A percentile compares a stretch with the other conserved stretches of the same genome.
Conservation (phyloP, 2,797 vertebrate genomes). For the Scolopax bukidnonensis region DNA sequence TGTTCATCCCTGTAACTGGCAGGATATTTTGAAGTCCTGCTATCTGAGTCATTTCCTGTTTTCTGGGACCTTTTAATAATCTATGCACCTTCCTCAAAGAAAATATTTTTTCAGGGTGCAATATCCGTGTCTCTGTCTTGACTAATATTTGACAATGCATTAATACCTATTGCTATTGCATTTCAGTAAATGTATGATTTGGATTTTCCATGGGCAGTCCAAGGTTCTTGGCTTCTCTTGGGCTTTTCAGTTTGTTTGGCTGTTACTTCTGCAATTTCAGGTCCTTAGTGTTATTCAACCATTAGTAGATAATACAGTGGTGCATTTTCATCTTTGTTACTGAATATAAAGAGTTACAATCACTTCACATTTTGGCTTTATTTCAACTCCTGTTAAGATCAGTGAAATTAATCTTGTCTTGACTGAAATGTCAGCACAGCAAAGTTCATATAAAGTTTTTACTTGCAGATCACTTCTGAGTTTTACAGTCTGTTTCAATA, state of each 20-base stretch:
- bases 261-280: neutral
- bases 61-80: neutral
- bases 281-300: neutral
- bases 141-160: neutral
- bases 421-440: neutral
- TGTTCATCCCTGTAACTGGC: neutral
- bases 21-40: neutral
- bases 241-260: neutral
- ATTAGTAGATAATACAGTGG: neutral
- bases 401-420: neutral
- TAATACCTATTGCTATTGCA: neutral
- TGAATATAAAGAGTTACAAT: neutral
- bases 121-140: neutral
- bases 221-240: neutral
- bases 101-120: neutral
- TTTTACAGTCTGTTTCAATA: neutral
- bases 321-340: neutral
- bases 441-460: neutral
- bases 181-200: neutral
- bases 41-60: neutral
- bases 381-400: neutral
- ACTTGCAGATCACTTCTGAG: neutral
- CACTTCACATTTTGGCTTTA: neutral
- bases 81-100: conserved; percentile 1
- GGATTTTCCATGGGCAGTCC: neutral